These are phyloP conservation scores for Alexandromys fortis DNA, from an alignment of 2,113 vertebrate genomes.

Conservation along the genomic window DNA sequence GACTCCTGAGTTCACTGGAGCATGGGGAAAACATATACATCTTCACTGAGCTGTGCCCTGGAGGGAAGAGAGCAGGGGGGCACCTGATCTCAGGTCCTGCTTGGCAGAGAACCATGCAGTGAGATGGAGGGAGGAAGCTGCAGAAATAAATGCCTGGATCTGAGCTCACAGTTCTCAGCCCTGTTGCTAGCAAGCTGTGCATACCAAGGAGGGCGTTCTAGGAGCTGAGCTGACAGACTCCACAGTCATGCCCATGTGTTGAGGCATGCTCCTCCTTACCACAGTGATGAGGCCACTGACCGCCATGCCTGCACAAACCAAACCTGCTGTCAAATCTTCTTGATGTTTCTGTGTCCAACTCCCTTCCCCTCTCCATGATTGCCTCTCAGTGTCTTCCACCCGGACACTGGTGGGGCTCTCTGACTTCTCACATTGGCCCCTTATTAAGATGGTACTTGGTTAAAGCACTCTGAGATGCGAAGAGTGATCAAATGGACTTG, in stretches of 20 bases:
- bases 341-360: background rate
- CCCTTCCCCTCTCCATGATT: background rate
- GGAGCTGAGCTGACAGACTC: background rate
- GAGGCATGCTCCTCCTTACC: background rate
- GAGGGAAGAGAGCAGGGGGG: too few relatives aligned
- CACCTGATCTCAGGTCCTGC: background rate
- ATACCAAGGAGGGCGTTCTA: background rate
- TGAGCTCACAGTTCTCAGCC: background rate
- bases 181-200: background rate
- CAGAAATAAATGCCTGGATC: background rate
- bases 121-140: background rate
- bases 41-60: accelerated
- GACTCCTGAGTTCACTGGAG: background rate
- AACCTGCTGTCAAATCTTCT: background rate
- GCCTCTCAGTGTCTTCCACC: background rate
- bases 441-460: background rate
- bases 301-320: background rate
- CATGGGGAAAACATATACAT: background rate
- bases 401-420: too few relatives aligned
- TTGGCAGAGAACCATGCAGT: background rate
- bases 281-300: background rate
- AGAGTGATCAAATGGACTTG: background rate
- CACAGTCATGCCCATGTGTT: background rate
- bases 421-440: background rate
- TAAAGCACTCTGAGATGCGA: background rate